A percentile compares a stretch with the other conserved stretches of the same genome.
Evolutionary conservation across 2,113 vertebrate genomes (phyloP).

Genomic region (Percina caprodes): DNA sequence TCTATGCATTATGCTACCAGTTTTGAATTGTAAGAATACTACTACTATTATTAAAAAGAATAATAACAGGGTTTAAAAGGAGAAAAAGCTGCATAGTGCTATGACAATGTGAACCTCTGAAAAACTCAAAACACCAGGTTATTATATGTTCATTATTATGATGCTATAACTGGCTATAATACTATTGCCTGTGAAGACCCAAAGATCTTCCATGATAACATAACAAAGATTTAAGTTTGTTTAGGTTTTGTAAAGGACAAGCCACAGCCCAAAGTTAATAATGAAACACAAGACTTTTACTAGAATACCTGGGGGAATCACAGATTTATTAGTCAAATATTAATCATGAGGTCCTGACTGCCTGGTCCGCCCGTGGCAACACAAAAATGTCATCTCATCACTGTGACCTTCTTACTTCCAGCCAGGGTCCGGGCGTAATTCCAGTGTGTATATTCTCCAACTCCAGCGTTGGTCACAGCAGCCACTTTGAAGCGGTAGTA

Average conservation of each 20-base stretch:
- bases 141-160: not conserved
- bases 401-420: constrained; percentile 88
- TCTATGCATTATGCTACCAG: not conserved
- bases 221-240: not conserved
- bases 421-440: constrained; percentile 87
- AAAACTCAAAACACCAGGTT: not conserved
- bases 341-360: constrained; percentile 12
- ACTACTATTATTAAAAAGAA: not conserved
- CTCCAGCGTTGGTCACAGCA: constrained; percentile 91
- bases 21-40: not conserved
- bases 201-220: not conserved
- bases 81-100: not conserved
- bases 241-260: not conserved
- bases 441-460: constrained; percentile 89
- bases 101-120: not conserved
- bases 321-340: constrained; percentile 9
- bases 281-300: constrained; percentile 3
- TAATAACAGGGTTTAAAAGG: not conserved
- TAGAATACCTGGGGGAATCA: not conserved
- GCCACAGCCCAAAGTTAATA: not conserved
- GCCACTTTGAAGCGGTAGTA: constrained; percentile 91
- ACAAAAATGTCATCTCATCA: constrained; percentile 27
- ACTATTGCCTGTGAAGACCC: not conserved
- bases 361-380: constrained; percentile 1
- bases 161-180: not conserved